Evolutionary conservation across 2,888 invertebrate genomes (phyloP), one percentile per base, ranked within the genome.

Genomic region (Cyrtodaria siliqua): DNA sequence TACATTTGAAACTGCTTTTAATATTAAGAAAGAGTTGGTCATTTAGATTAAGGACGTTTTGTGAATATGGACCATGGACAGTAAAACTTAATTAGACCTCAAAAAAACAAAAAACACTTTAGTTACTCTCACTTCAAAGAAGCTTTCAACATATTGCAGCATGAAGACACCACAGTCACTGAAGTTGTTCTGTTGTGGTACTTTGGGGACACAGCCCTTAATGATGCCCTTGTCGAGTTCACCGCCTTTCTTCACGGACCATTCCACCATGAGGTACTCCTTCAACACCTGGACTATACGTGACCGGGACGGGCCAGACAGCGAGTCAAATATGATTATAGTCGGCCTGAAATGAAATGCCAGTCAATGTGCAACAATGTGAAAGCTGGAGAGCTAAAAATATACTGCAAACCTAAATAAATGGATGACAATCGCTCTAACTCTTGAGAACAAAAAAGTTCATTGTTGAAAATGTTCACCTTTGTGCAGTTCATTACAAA

Each of bases 171-270:
- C 99, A 93, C 99, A 99, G 93, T 99, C 99, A 47, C 97, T 97
- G 91, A 96, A 98, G 94, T 99, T 99, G 83, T 96, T 97, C 94
- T 99, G 99, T 92, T 99, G 98, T n/a, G 99, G 99, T 81, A 98
- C 97, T 94, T 96, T 97, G 0, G 97, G 97, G 89, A 96, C 96
- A 82, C 96, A 95, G 4, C 98, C 98, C 90, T 96, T 96, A 87
- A 98, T 96, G 52, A 96, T 96, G 86, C 96, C 95, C 92, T 96
- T 97, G 82, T 95, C 96, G 92, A 97, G 98, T 26, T 67, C 74
- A 18, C 82, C 85, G 18, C 81, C 82, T 72, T 89, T 89, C 82
- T 86, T 90, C n/a, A 69, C 79, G 33, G 89, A 96, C 63, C 96
- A 96, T 66, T 94, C 94, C 47, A 93, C 88, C 79, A 85, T 84